Evolutionary conservation across 2,888 invertebrate species (phyloP), one percentile per base, ranked within the genome.

Genomic region (Horisme vitalbata): DNA sequence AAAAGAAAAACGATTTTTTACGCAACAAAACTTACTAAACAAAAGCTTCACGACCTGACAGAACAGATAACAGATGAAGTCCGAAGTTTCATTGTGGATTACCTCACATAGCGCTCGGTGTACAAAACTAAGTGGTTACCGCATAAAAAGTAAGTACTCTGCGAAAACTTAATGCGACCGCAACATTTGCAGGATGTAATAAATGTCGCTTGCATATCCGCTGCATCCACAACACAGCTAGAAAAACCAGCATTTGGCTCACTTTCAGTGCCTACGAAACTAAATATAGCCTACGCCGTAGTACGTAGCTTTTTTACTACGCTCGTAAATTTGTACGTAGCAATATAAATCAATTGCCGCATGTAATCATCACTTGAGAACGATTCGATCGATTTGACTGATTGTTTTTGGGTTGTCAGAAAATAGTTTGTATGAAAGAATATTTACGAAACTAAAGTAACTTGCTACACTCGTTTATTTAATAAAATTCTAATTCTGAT

Each of bases 121-220:
- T 43, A 51, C 21, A 15, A 37, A 55, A 48, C 47, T 41, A 46
- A 45, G 41, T 41, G 27, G 35, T 50, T 41, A 23, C 44, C 36
- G 33, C 44, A 52, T 49, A 53, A 53, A 55, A 53, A 55, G 41
- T 37, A 53, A 55, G 49, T 38, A 34, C 54, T 56, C 52, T 57
- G 61, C 60, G 47, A 65, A 70, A 72, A 64, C 61, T 65, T 70
- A 68, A 73, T 69, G 64, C 56, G 61, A 43, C 59, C 56, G 59
- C 64, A 63, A 65, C 63, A 64, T 68, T 66, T 58, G 65, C 59
- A 60, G 62, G 64, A 57, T 62, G 69, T 68, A 73, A 73, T 75
- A 75, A 75, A 70, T 68, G 75, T 69, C 69, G 65, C 61, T 59
- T 61, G 59, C 63, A 71, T 65, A 67, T 73, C 68, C 61, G 45